Conservation (phyloP, 2,888 invertebrate species). For the Caradrina kadenii region DNA sequence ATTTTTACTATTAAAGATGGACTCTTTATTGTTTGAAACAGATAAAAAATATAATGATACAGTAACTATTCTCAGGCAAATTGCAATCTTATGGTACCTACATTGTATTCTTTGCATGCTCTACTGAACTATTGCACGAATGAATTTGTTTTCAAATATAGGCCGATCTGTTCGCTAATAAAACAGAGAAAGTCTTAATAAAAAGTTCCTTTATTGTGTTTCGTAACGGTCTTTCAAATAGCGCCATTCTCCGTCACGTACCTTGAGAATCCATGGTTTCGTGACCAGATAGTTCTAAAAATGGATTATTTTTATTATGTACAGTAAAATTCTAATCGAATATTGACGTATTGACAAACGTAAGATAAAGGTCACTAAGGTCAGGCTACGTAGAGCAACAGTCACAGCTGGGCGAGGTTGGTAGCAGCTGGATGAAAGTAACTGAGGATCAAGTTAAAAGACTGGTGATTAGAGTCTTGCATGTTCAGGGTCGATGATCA, state of each 20-base stretch:
- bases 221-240: constrained; percentile 18
- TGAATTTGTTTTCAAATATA: constrained; percentile 11
- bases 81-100: neutral
- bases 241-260: constrained; percentile 21
- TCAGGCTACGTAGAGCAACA: too few relatives aligned
- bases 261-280: neutral
- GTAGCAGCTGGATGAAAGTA: too few relatives aligned
- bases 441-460: too few relatives aligned
- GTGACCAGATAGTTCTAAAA: constrained; percentile 12
- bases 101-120: constrained; percentile 17
- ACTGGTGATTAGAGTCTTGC: too few relatives aligned
- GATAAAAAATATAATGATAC: neutral
- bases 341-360: too few relatives aligned
- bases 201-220: constrained; percentile 35
- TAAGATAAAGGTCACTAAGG: too few relatives aligned
- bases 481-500: too few relatives aligned
- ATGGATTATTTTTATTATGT: neutral
- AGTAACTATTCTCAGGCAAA: constrained; percentile 5
- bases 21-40: constrained; percentile 15
- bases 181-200: constrained; percentile 46
- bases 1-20: neutral
- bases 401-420: too few relatives aligned
- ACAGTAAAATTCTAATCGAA: too few relatives aligned
- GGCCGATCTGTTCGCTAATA: constrained; percentile 3
- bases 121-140: constrained; percentile 17